Evolutionary conservation across 2,113 vertebrate species (phyloP).

Genomic region (Oreamnos americanus): DNA sequence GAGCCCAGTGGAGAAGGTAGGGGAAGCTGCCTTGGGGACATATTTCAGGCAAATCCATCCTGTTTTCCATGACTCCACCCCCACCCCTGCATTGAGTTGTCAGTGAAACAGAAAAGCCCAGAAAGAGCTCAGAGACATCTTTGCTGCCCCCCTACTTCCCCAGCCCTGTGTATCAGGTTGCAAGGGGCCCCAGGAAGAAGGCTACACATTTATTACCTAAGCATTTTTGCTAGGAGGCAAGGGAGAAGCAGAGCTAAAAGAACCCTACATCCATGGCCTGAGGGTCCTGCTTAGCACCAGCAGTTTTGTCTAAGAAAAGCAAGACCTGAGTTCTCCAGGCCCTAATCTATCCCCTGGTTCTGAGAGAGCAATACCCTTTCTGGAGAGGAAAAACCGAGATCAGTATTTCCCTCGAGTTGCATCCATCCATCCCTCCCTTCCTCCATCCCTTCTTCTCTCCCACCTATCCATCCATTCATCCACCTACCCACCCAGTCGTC

Average conservation of each 20-base stretch:
- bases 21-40: neutral
- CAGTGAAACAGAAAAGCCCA: neutral
- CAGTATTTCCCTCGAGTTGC: neutral
- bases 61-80: neutral
- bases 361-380: neutral
- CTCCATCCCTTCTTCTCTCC: neutral
- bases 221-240: neutral
- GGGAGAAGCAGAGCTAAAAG: neutral
- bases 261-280: neutral
- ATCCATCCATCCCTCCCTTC: neutral
- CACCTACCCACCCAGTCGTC: rapidly evolving
- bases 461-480: neutral
- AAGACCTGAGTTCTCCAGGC: neutral
- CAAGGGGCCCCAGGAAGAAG: neutral
- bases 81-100: neutral
- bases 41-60: neutral
- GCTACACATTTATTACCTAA: neutral
- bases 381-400: neutral
- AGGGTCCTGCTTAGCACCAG: neutral
- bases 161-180: neutral
- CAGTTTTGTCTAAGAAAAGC: neutral
- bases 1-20: neutral
- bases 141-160: neutral
- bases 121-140: neutral
- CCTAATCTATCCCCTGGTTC: neutral